Percentiles rank a stretch among this genome's conserved stretches.
phyloP scores from a whole-genome alignment of 2,113 vertebrate species.

The Pampusana beccarii region DNA sequence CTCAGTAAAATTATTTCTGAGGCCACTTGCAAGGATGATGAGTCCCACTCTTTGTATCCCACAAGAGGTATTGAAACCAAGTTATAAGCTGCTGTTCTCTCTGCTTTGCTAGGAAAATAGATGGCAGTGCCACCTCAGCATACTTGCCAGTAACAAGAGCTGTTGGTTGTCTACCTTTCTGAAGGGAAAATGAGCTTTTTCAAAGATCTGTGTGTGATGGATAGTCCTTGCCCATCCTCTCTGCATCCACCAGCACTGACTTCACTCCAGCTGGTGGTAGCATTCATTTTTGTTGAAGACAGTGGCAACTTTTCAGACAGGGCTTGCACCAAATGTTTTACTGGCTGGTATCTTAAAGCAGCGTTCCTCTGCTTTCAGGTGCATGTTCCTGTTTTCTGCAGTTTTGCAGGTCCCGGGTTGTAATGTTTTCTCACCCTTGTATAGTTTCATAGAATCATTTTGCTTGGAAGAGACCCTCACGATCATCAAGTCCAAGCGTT shows the following conservation, averaged over 20 bases:
- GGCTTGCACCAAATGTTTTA: background rate
- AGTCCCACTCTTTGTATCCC: background rate
- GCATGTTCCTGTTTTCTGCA: background rate
- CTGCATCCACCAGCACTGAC: background rate
- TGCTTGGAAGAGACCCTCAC: too few species aligned
- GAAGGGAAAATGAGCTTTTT: background rate
- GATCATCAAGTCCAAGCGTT: too few species aligned
- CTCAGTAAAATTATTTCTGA: background rate
- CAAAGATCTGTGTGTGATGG: background rate
- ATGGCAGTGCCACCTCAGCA: accelerated
- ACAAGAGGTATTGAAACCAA: background rate
- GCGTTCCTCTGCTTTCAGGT: background rate
- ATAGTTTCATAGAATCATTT: too few species aligned
- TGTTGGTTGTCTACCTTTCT: background rate
- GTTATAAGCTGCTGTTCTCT: background rate
- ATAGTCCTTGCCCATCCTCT: accelerated
- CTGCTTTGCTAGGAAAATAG: background rate
- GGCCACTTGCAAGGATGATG: background rate
- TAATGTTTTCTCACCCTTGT: background rate
- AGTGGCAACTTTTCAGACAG: background rate
- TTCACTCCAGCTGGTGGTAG: background rate
- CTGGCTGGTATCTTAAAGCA: too few species aligned
- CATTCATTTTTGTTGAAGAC: accelerated
- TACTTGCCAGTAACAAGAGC: background rate
- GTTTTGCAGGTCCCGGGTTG: background rate